Evolutionary conservation across 2,888 invertebrate species (phyloP).

Genomic region (Cheilosia impressa): DNA sequence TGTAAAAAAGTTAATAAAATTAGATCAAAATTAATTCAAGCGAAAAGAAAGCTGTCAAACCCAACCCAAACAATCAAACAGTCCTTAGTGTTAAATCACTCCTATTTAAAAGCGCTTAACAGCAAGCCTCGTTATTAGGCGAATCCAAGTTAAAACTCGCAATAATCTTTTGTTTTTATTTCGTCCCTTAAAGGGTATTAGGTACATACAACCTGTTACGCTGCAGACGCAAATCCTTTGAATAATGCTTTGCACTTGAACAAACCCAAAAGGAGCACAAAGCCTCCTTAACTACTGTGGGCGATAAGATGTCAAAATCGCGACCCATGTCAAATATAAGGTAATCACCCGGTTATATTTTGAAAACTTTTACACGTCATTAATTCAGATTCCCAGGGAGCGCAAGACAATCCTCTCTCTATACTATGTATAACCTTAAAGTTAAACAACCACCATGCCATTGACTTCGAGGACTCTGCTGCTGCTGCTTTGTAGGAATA

Average conservation of each 20-base stretch:
- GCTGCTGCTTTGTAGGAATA: background rate
- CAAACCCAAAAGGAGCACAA: constrained; percentile 41
- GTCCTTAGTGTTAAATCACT: too few relatives aligned
- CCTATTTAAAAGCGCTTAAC: too few relatives aligned
- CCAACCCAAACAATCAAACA: too few relatives aligned
- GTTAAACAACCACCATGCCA: constrained; percentile 27
- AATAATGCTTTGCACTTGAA: constrained; percentile 41
- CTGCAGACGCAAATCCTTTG: constrained; percentile 9
- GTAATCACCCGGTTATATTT: constrained; percentile 70
- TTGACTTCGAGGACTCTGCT: constrained; percentile 16
- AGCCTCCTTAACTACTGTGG: constrained; percentile 44
- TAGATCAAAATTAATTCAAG: too few relatives aligned
- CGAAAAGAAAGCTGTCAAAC: too few relatives aligned
- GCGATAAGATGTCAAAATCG: constrained; percentile 69
- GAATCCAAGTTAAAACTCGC: too few relatives aligned
- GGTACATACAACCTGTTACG: constrained; percentile 10
- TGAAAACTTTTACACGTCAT: constrained; percentile 73
- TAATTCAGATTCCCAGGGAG: constrained; percentile 63
- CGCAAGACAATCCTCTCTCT: constrained; percentile 34
- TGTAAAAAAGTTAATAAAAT: too few relatives aligned
- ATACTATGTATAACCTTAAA: constrained; percentile 28
- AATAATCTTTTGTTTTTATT: too few relatives aligned
- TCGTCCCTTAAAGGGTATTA: background rate
- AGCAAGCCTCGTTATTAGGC: too few relatives aligned
- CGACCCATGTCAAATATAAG: constrained; percentile 74